Conservation (phyloP, 2,888 invertebrate genomes). For the Eilema sororculum region DNA sequence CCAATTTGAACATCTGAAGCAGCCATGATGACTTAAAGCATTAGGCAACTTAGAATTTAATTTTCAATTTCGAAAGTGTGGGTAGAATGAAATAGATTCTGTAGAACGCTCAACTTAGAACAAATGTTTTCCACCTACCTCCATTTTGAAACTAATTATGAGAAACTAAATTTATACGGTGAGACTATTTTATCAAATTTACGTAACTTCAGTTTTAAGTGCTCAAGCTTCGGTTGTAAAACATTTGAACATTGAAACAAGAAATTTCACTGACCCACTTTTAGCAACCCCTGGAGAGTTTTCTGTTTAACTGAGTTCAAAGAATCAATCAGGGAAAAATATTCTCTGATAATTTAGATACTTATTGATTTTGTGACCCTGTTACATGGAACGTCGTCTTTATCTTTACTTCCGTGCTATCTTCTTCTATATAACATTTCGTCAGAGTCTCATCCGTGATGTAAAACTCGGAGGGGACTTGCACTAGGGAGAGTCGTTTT, state of each 20-base stretch:
- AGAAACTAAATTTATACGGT: not conserved
- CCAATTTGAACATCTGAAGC: slow-evolving; percentile 27
- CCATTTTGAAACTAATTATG: not conserved
- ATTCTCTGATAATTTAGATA: not conserved
- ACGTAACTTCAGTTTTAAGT: not conserved
- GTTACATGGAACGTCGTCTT: not conserved
- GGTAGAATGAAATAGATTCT: slow-evolving; percentile 12
- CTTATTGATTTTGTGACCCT: not conserved
- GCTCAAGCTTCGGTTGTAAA: not conserved
- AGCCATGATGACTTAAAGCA: slow-evolving; percentile 14
- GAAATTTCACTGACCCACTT: not conserved
- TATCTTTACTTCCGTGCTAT: not conserved
- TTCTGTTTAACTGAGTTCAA: not conserved
- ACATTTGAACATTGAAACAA: not conserved
- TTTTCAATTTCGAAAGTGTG: slow-evolving; percentile 28
- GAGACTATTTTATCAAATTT: not conserved
- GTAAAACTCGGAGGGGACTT: no score
- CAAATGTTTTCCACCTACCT: not conserved
- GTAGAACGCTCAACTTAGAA: not conserved
- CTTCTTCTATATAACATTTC: not conserved
- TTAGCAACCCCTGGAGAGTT: not conserved
- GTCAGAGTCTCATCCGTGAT: not conserved
- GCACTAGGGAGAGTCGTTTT: no score
- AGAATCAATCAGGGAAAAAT: not conserved
- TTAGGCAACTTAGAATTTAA: slow-evolving; percentile 37